These are phyloP conservation scores for Brachionus rotundiformis DNA, from an alignment of 1,140 invertebrate genomes.

Conservation along the genomic window DNA sequence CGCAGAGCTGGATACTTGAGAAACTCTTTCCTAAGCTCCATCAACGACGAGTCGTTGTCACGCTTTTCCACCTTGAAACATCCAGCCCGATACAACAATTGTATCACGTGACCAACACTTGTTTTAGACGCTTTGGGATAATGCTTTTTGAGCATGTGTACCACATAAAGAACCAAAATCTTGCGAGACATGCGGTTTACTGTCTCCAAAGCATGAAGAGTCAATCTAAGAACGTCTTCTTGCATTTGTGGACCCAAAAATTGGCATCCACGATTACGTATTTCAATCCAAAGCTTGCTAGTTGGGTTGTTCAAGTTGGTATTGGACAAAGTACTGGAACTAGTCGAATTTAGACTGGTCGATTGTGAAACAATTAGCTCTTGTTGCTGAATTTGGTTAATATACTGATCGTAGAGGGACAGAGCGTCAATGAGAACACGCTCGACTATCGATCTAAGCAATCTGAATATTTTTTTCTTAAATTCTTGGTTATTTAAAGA, in stretches of 20 bases:
- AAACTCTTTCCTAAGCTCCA: slow-evolving; percentile 98
- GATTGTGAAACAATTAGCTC: slow-evolving; percentile 1
- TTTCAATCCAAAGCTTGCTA: slow-evolving; percentile 92
- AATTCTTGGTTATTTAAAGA: slow-evolving; percentile 35
- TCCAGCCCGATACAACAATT: slow-evolving; percentile 91
- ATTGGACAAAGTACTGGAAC: slow-evolving; percentile 64
- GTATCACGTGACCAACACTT: slow-evolving; percentile 96
- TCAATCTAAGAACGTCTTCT: slow-evolving; percentile 92
- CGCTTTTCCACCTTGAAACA: slow-evolving; percentile 98
- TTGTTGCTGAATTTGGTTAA: slow-evolving; percentile 32
- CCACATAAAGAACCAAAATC: slow-evolving; percentile 97
- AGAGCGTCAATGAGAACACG: slow-evolving; percentile 40
- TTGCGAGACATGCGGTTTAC: slow-evolving; percentile 94
- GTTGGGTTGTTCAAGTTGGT: slow-evolving; percentile 86
- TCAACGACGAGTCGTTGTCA: slow-evolving; percentile 92
- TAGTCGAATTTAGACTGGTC: neutral
- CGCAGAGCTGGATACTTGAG: slow-evolving; percentile 87
- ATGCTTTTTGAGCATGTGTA: slow-evolving; percentile 87
- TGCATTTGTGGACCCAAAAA: slow-evolving; percentile 98
- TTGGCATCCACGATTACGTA: slow-evolving; percentile 91
- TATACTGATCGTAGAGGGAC: slow-evolving; percentile 16
- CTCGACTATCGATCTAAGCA: neutral
- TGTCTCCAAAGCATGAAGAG: slow-evolving; percentile 88
- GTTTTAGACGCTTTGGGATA: slow-evolving; percentile 98
- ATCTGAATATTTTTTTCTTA: slow-evolving; percentile 42